Evolutionary conservation across 2,797 vertebrate genomes (phyloP).

Genomic region (Rhinella marina): DNA sequence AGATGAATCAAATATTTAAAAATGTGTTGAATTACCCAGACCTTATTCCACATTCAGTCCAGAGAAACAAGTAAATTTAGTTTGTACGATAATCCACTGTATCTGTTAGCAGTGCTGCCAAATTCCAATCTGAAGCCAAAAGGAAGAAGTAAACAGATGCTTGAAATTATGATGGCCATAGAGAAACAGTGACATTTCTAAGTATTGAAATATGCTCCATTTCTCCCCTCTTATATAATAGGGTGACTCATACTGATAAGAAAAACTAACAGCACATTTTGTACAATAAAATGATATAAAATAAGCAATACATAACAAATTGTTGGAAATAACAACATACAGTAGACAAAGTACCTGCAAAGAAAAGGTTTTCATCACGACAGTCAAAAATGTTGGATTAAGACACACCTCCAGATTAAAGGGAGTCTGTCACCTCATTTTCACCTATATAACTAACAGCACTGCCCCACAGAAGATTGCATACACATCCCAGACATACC

Average conservation of each 20-base stretch:
- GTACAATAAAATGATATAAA: not conserved
- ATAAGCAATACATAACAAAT: not conserved
- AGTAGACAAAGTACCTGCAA: not conserved
- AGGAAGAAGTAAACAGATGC: slow-evolving; percentile 58
- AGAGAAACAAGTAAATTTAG: slow-evolving; percentile 58
- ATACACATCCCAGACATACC: too few relatives aligned
- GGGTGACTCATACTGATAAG: not conserved
- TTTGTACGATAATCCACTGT: slow-evolving; percentile 58
- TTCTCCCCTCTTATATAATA: slow-evolving; percentile 21
- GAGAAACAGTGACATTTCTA: slow-evolving; percentile 20
- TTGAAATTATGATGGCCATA: slow-evolving; percentile 50
- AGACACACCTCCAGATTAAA: too few relatives aligned
- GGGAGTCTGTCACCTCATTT: too few relatives aligned
- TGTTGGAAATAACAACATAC: not conserved
- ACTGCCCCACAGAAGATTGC: too few relatives aligned
- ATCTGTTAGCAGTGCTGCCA: slow-evolving; percentile 54
- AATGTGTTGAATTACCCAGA: slow-evolving; percentile 58
- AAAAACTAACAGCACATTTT: not conserved
- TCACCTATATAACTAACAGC: too few relatives aligned
- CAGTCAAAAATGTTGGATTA: not conserved
- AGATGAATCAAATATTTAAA: slow-evolving; percentile 62
- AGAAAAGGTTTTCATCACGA: not conserved
- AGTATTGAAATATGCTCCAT: slow-evolving; percentile 30
- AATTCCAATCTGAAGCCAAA: slow-evolving; percentile 54
- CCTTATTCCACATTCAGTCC: slow-evolving; percentile 55